A percentile compares a stretch with the other conserved stretches of the same genome.
phyloP scores from a whole-genome alignment of 2,113 vertebrate genomes.

The Gnathonemus echidnorhynchus region DNA sequence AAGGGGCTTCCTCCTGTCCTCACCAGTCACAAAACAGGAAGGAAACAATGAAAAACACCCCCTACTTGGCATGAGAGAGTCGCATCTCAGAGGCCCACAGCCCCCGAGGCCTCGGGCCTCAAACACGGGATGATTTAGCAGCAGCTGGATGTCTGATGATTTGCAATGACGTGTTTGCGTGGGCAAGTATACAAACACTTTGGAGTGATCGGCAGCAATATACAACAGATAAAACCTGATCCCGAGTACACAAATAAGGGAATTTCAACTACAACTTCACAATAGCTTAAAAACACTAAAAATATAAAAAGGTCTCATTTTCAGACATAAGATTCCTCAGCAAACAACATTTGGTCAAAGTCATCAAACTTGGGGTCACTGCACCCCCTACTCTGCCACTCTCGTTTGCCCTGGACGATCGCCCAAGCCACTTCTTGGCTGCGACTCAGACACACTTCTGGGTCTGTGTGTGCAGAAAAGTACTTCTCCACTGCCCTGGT shows the following conservation, averaged over 20 bases:
- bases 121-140: neutral
- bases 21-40: neutral
- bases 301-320: neutral
- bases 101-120: neutral
- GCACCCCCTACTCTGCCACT: conserved; percentile 61
- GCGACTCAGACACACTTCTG: conserved; percentile 45
- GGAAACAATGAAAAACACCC: neutral
- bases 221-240: neutral
- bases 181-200: neutral
- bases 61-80: neutral
- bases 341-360: conserved; percentile 69
- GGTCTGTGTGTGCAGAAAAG: conserved; percentile 50
- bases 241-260: neutral
- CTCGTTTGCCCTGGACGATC: conserved; percentile 51
- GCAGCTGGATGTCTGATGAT: neutral
- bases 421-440: conserved; percentile 53
- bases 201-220: neutral
- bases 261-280: neutral
- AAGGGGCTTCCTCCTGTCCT: neutral
- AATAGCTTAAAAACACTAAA: neutral
- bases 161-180: neutral
- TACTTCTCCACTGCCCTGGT: conserved; percentile 43
- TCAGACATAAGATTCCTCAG: conserved; percentile 62
- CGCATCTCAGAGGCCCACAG: neutral
- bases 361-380: conserved; percentile 64